These are phyloP conservation scores for Paedocypris micromegethes DNA, from an alignment of 2,797 vertebrate genomes.

Conservation along the genomic window DNA sequence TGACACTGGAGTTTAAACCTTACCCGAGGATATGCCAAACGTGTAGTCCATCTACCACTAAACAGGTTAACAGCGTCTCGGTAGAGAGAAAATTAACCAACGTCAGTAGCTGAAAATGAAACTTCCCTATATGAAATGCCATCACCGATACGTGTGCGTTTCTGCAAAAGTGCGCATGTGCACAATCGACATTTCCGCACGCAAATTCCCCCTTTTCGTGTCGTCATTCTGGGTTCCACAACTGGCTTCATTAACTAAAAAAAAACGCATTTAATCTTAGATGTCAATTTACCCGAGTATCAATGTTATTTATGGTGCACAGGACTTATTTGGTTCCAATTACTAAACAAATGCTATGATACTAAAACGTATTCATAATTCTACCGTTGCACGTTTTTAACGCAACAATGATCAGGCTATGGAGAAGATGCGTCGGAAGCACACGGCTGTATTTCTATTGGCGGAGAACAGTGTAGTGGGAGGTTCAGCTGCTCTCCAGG, in stretches of 20 bases:
- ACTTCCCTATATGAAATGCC: neutral
- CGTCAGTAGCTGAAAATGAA: slow-evolving; percentile 13
- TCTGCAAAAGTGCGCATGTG: slow-evolving; percentile 29
- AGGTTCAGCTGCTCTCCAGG: slow-evolving; percentile 1
- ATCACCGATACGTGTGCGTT: neutral
- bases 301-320: too few species aligned
- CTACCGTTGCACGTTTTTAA: slow-evolving; percentile 13
- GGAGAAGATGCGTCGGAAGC: neutral
- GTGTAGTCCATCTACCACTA: slow-evolving; percentile 27
- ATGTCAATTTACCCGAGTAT: too few species aligned
- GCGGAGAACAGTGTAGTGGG: slow-evolving; percentile 9
- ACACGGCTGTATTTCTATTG: slow-evolving; percentile 33
- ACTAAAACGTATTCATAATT: too few species aligned
- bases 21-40: slow-evolving; percentile 30
- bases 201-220: slow-evolving; percentile 15
- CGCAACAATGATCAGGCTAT: slow-evolving; percentile 9
- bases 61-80: too few species aligned
- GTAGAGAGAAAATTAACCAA: too few species aligned
- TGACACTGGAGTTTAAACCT: slow-evolving; percentile 9
- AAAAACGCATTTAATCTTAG: too few species aligned
- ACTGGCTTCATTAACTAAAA: too few species aligned
- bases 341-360: too few species aligned
- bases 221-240: neutral
- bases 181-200: slow-evolving; percentile 31
- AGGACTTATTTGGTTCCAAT: too few species aligned